Evolutionary conservation across 1,140 invertebrate species (phyloP), one percentile per base, ranked within the genome.

Genomic region (Lepidurus apus): DNA sequence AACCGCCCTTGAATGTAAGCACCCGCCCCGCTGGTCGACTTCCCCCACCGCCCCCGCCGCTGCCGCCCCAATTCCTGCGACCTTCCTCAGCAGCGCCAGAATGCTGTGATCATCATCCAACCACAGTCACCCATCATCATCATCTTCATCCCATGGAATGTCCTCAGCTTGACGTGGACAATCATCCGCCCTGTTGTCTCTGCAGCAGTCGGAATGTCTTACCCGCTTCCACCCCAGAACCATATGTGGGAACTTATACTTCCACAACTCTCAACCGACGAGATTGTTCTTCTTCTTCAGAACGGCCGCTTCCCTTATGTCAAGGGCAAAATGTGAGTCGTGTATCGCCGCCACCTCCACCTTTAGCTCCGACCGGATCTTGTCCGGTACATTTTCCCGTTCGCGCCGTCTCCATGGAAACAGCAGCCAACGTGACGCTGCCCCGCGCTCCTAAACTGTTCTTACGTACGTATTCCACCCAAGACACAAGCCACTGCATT

Each of bases 1-100:
- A 79, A 42, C 44, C 73, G 73, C 78, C 78, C 21, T 34, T 79
- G 65, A 45, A 79, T 74, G n/a, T 77, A 8, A 65, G 76, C 73
- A 21, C 43, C 65, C 43, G 74, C 74, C 74, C 78, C 26, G 42
- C 43, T 17, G 78, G 78, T 45, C 73, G 75, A 24, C 73, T 79
- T n/a, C 42, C 75, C 42, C 65, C 78, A 11, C 43, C 43, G 43
- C 34, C 73, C 24, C 44, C 78, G 11, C 73, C 78, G 4, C 43
- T 47, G 42, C 73, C 74, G 6, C 42, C 78, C 26, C 65, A 65
- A 21, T 65, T 65, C 53, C 53, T 65, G n/a, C 53, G 53, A 13
- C 53, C 53, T 6, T 13, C 53, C 53, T 13, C 17, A 21, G 53
- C 13, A 21, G 53, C 43, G 43, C 43, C 78, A 11, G n/a, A 75